Conservation (phyloP, 2,797 vertebrate genomes). For the Chloroceryle amazona region DNA sequence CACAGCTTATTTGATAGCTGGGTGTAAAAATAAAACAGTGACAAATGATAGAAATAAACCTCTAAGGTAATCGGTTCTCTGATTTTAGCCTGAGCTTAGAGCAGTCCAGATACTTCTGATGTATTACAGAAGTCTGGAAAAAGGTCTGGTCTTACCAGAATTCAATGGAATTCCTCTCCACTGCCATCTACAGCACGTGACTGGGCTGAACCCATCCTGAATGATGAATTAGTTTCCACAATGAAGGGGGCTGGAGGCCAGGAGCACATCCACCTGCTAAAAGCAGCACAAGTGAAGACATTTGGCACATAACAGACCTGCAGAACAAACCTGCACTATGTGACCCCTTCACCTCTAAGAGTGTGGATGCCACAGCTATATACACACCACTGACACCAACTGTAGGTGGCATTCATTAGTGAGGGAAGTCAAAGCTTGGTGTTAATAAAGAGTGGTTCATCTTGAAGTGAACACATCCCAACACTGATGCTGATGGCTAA, state of each 20-base stretch:
- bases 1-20: neutral
- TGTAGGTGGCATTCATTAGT: neutral
- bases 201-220: neutral
- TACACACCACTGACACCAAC: rapidly evolving
- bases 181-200: neutral
- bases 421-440: neutral
- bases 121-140: neutral
- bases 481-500: neutral
- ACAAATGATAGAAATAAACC: neutral
- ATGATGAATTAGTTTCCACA: neutral
- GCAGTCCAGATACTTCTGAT: neutral
- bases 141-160: neutral
- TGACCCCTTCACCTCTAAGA: neutral
- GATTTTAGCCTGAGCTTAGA: neutral
- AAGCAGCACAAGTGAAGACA: neutral
- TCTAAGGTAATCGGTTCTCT: neutral
- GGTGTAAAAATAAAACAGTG: neutral
- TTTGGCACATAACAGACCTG: neutral
- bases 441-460: neutral
- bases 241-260: rapidly evolving
- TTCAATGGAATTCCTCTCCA: rapidly evolving
- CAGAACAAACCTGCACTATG: neutral
- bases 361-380: rapidly evolving
- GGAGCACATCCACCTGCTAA: neutral
- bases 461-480: neutral